A percentile compares a stretch with the other conserved stretches of the same genome.
Conservation (phyloP, 1,140 invertebrate species). For the Philotrypesis tridentata region DNA sequence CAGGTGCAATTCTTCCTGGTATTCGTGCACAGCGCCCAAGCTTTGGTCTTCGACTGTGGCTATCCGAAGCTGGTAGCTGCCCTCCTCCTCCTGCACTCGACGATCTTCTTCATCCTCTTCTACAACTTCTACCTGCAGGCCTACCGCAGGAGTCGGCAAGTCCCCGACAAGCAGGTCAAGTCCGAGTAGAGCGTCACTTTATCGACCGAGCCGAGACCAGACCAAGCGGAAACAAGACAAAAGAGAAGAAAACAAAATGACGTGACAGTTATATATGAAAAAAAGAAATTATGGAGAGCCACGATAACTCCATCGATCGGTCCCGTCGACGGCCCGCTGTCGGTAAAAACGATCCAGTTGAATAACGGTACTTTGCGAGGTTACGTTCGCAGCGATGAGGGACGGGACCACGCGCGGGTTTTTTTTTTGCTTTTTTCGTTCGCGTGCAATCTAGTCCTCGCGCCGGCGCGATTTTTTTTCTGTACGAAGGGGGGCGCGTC, state of each 20-base stretch:
- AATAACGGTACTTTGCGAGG: not conserved
- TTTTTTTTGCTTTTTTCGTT: slow-evolving; percentile 40
- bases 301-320: slow-evolving; percentile 4
- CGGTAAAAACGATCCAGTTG: not conserved
- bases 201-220: slow-evolving; percentile 23
- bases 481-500: slow-evolving; percentile 7
- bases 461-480: slow-evolving; percentile 44
- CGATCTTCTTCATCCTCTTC: slow-evolving; percentile 93
- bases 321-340: not conserved
- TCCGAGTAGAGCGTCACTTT: slow-evolving; percentile 58
- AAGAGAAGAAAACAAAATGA: slow-evolving; percentile 37
- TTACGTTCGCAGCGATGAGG: not conserved
- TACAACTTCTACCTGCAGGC: slow-evolving; percentile 92
- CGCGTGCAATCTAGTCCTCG: slow-evolving; percentile 50
- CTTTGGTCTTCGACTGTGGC: slow-evolving; percentile 82
- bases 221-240: slow-evolving; percentile 21
- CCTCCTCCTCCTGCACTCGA: slow-evolving; percentile 87
- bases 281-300: slow-evolving; percentile 3
- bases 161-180: slow-evolving; percentile 69
- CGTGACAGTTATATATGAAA: not conserved
- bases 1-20: slow-evolving; percentile 87
- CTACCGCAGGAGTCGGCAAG: slow-evolving; percentile 72
- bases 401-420: not conserved
- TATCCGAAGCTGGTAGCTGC: slow-evolving; percentile 85
- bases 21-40: slow-evolving; percentile 83